Evolutionary conservation across 2,888 invertebrate genomes (phyloP).

Genomic region (Trisateles emortualis): DNA sequence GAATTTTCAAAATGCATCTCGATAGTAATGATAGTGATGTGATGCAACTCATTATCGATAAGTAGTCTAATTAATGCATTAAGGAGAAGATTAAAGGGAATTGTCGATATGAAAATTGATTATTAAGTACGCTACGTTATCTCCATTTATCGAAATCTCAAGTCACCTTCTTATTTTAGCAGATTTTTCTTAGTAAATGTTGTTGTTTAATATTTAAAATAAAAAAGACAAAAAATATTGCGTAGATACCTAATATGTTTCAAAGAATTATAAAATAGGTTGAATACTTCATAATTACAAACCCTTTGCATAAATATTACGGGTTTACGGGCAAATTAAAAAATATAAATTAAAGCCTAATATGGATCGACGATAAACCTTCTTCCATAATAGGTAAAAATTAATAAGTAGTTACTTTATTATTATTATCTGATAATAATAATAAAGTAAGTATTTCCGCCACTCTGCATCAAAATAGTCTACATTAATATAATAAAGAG

Average conservation of each 20-base stretch:
- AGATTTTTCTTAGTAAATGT: no score
- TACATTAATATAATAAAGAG: no score
- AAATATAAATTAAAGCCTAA: slow-evolving; percentile 1
- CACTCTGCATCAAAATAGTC: slow-evolving; percentile 4
- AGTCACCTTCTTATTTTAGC: no score
- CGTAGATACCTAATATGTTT: no score
- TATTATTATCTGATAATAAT: not conserved
- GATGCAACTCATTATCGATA: slow-evolving; percentile 23
- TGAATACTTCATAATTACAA: no score
- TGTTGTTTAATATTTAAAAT: no score
- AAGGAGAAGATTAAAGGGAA: slow-evolving; percentile 11
- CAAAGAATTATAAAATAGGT: no score
- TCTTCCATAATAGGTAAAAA: slow-evolving; percentile 12
- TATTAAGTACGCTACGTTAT: no score
- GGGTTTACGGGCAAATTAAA: no score
- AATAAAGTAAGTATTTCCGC: no score
- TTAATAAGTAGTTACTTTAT: not conserved
- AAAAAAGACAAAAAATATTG: no score
- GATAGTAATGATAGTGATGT: slow-evolving; percentile 18
- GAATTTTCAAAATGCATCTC: slow-evolving; percentile 18
- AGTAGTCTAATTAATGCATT: slow-evolving; percentile 25
- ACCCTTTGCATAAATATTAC: slow-evolving; percentile 5
- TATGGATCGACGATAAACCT: not conserved
- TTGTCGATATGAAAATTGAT: not conserved
- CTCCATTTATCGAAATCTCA: no score